Evolutionary conservation across 2,113 vertebrate genomes (phyloP).

Genomic region (Vidua macroura): DNA sequence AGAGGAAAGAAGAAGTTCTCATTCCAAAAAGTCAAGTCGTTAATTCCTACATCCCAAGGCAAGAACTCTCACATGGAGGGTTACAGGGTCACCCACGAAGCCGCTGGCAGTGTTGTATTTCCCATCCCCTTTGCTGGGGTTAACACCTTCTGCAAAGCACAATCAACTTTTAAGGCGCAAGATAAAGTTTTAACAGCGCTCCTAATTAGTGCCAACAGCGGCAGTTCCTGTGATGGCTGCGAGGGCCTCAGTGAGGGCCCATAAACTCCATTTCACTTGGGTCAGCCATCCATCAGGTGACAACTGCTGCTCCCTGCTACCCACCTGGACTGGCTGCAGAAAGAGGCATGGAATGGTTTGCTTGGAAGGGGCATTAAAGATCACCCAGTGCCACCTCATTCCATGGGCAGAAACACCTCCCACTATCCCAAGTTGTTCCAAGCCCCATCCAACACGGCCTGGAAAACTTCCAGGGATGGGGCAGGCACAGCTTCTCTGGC

Average conservation of each 20-base stretch:
- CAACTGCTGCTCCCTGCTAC: background rate
- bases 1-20: background rate
- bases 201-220: background rate
- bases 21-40: background rate
- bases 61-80: background rate
- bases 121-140: background rate
- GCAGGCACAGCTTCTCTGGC: background rate
- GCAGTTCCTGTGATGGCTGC: background rate
- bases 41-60: background rate
- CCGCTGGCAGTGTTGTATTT: background rate
- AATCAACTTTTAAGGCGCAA: slow-evolving; percentile 32
- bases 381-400: no score
- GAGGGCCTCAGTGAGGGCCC: background rate
- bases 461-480: background rate
- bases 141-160: slow-evolving; percentile 22
- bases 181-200: slow-evolving; percentile 18
- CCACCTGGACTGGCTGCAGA: background rate
- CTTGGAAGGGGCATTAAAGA: background rate
- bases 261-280: slow-evolving; percentile 20
- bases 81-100: background rate
- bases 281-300: slow-evolving; percentile 25
- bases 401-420: background rate
- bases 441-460: fast-evolving
- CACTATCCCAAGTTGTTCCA: background rate
- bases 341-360: fast-evolving